Base-by-base conservation (phyloP, 2,113 vertebrate species). In the Prietella phreatophila region DNA sequence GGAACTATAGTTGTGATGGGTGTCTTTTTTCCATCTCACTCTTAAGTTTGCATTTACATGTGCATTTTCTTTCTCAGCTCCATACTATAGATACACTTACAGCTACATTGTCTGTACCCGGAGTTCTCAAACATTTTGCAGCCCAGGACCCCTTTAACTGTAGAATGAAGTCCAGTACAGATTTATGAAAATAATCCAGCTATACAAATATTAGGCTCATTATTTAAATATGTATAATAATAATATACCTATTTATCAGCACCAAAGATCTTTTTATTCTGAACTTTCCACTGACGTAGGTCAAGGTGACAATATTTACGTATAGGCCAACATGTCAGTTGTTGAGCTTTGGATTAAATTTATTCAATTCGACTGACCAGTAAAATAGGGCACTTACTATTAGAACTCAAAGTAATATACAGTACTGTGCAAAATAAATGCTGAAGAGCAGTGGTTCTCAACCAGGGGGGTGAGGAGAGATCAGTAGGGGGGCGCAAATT, bases 1-100 rank as follows among this genome's bases (percentile, higher is more conserved):
- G 69, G 89, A 76, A 89, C n/a, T 65, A 78, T 75, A 78, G 87
- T 60, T 87, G 42, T 85, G 79, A 83, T 71, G 89, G 78, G 83
- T 61, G n/a, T 82, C 67, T 87, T 60, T 82, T 79, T 83, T 55
- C 67, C 27, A 60, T 83, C 80, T 80, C 61, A 30, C 30, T 39
- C 58, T 79, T 4, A 11, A 42, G 27, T 36, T 65, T 69, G 22
- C 33, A 78, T 85, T 55, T 65, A 50, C 73, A 63, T 79, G 73
- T 86, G 60, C 47, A 1, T 1, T 27, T 69, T 58, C 53, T 53
- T 86, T 82, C 9, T 42, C 22, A 33, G 42, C 4, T n/a, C 22
- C 78, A 69, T 25, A 39, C 36, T 50, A 14, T 50, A 63, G 10
- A 50, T 78, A 30, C 27, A 20, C 5, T 63, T 85, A 50, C 56